Evolutionary conservation across 2,113 vertebrate species (phyloP).

Genomic region (Apodemus sylvaticus): DNA sequence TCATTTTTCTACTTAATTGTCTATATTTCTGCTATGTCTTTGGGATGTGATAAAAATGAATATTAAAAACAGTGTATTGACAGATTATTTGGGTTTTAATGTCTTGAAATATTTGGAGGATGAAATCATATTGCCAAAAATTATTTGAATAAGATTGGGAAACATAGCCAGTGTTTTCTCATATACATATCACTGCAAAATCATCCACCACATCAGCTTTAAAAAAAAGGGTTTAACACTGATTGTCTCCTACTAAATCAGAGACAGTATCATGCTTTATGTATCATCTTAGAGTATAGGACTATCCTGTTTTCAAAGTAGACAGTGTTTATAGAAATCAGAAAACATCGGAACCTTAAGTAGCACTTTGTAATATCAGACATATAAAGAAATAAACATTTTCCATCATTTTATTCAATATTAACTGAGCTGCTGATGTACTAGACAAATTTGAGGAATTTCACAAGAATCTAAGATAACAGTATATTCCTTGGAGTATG

Average conservation of each 20-base stretch:
- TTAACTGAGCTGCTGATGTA: not conserved
- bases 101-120: not conserved
- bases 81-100: not conserved
- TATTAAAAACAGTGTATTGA: not conserved
- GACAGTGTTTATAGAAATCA: slow-evolving; percentile 4
- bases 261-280: not conserved
- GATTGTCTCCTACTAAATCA: not conserved
- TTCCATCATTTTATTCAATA: not conserved
- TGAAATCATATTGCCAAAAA: not conserved
- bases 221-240: not conserved
- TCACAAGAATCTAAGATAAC: not conserved
- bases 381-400: not conserved
- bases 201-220: not conserved
- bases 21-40: not conserved
- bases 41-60: not conserved
- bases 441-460: not conserved
- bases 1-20: not conserved
- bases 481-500: not conserved
- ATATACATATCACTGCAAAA: not conserved
- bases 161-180: not conserved
- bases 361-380: not conserved
- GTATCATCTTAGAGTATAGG: not conserved
- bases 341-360: not conserved
- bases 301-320: not conserved
- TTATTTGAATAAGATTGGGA: not conserved